These are phyloP conservation scores for Canis aureus DNA, from an alignment of 2,113 vertebrate genomes.

Conservation along the genomic window DNA sequence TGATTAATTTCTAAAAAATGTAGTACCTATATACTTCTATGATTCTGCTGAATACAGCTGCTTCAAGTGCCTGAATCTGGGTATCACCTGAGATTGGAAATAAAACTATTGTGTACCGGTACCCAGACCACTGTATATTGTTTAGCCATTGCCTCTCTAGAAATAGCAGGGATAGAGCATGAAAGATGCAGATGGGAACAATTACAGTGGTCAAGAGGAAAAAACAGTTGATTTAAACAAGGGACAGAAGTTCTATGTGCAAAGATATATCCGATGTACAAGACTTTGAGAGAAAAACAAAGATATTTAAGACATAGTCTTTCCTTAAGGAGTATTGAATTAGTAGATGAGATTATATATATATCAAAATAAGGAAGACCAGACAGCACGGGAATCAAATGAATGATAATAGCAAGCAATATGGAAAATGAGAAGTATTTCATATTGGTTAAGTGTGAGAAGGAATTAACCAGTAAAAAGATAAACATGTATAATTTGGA, in stretches of 20 bases:
- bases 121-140: neutral
- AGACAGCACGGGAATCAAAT: neutral
- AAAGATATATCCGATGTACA: neutral
- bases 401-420: neutral
- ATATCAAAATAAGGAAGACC: neutral
- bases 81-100: constrained; percentile 7
- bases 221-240: constrained; percentile 26
- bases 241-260: neutral
- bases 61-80: neutral
- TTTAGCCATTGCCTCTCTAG: neutral
- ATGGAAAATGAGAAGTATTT: neutral
- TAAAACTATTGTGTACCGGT: neutral
- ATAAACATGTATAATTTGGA: neutral
- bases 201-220: neutral
- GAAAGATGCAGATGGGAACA: neutral
- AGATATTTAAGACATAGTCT: neutral
- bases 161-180: constrained; percentile 30
- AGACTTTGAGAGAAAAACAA: neutral
- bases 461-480: neutral
- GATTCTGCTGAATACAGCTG: neutral
- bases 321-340: neutral
- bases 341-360: neutral
- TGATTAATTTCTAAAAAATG: constrained; percentile 56
- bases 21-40: neutral
- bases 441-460: neutral